Base-by-base conservation (phyloP, 1,140 invertebrate genomes). In the Carcinoscorpius rotundicauda region DNA sequence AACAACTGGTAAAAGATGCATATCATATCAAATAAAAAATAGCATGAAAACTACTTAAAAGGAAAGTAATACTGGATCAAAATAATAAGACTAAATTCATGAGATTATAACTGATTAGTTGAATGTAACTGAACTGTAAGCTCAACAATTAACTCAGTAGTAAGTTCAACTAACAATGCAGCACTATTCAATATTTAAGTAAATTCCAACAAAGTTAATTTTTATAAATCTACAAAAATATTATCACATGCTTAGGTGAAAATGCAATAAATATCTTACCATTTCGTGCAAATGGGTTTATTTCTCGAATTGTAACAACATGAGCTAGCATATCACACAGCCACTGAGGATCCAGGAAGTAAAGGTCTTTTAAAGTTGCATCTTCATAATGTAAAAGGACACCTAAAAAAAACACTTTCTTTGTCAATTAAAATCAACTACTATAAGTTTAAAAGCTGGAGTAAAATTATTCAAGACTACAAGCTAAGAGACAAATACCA, bases 371-470 rank as follows among this genome's bases (percentile, higher is more conserved):
- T 0, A 99, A 79, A 0, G 92, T 92, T 3, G 91, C 89, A 78
- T 99, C 97, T 73, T 98, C 95, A 75, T 98, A 99, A 78, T 98
- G 94, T 0, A 98, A 81, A n/a, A 99, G 79, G 49, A 99, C 88
- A 60, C 90, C 87, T 87, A 75, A 64, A 76, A 71, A 71, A 49
- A 29, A 29, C 29, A 29, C 29, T 29, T 29, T 29, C 0, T 29
- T 29, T 29, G 2, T 29, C 29, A 29, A 2, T 29, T 29, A 29
- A 29, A 29, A 29, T 29, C 2, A 29, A 29, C 29, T 29, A 29
- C 29, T 29, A 29, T 29, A 29, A 29, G 29, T 29, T 29, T 29
- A 29, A 29, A 29, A 29, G 29, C 29, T 29, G 29, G 29, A 29
- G 2, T 29, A 29, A 29, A 29, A 29, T 29, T 29, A 29, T 29